A percentile compares a stretch with the other conserved stretches of the same genome.
Conservation (phyloP, 2,797 vertebrate species). For the Tarsius wallacei region DNA sequence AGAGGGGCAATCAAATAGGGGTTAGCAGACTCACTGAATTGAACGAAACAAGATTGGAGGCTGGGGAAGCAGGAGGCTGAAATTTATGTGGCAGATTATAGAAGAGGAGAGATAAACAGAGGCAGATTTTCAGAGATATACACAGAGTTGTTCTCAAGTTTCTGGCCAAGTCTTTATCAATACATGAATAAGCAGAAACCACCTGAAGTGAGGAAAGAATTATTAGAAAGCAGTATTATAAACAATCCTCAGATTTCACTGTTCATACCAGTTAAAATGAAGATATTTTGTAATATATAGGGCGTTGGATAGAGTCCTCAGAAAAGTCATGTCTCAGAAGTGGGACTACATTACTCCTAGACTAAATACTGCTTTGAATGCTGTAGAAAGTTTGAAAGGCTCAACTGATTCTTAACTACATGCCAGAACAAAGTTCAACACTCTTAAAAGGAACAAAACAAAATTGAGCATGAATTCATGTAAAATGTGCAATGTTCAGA, state of each 20-base stretch:
- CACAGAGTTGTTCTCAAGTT: neutral
- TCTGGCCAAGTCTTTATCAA: neutral
- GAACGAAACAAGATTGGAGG: neutral
- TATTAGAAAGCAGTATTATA: neutral
- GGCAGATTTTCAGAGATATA: neutral
- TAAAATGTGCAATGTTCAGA: neutral
- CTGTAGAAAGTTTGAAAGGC: neutral
- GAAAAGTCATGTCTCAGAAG: neutral
- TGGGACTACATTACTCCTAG: neutral
- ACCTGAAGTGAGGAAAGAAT: neutral
- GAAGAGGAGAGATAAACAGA: neutral
- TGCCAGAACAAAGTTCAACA: neutral
- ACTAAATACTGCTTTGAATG: neutral
- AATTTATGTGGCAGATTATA: neutral
- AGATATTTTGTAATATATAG: neutral
- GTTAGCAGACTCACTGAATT: neutral
- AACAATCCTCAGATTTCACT: neutral
- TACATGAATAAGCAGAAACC: neutral
- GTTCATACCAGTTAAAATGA: neutral
- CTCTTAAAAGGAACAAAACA: neutral
- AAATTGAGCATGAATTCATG: neutral
- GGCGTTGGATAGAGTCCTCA: neutral
- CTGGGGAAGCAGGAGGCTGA: neutral
- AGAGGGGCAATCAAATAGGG: neutral
- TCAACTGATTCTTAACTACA: neutral